Conservation (phyloP, 1,140 invertebrate species). For the Polypedilum vanderplanki region DNA sequence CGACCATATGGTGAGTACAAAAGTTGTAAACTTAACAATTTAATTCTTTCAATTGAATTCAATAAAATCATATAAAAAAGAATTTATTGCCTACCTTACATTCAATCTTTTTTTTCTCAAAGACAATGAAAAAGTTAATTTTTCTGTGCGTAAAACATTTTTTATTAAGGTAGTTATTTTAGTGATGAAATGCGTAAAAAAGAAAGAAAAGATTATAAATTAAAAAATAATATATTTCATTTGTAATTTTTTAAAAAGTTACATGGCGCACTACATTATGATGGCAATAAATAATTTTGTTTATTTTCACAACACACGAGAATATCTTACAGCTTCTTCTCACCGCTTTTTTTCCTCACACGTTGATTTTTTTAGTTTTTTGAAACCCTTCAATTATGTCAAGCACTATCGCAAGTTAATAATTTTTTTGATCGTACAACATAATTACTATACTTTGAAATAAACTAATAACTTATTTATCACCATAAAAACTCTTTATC, state of each 20-base stretch:
- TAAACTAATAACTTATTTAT: not conserved
- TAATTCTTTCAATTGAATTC: not conserved
- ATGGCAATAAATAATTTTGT: conserved; percentile 13
- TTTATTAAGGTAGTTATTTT: conserved; percentile 3
- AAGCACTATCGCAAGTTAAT: not conserved
- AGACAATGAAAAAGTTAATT: not conserved
- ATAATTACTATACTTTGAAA: not conserved
- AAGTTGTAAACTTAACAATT: not conserved
- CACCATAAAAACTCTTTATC: not conserved
- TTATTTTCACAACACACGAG: conserved; percentile 12
- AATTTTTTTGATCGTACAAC: not conserved
- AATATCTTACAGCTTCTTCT: not conserved
- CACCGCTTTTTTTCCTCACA: not conserved
- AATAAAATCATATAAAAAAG: not conserved
- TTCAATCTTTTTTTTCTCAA: not conserved
- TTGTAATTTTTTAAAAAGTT: conserved; percentile 12
- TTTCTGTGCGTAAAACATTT: not conserved
- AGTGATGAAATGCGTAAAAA: not conserved
- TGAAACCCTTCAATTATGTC: not conserved
- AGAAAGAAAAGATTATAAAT: not conserved
- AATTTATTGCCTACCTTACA: not conserved
- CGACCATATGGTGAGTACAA: not conserved
- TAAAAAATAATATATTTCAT: conserved; percentile 3
- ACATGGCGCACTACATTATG: not conserved
- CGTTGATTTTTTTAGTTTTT: not conserved